phyloP scores from a whole-genome alignment of 2,888 invertebrate species.

The Latrodectus elegans region DNA sequence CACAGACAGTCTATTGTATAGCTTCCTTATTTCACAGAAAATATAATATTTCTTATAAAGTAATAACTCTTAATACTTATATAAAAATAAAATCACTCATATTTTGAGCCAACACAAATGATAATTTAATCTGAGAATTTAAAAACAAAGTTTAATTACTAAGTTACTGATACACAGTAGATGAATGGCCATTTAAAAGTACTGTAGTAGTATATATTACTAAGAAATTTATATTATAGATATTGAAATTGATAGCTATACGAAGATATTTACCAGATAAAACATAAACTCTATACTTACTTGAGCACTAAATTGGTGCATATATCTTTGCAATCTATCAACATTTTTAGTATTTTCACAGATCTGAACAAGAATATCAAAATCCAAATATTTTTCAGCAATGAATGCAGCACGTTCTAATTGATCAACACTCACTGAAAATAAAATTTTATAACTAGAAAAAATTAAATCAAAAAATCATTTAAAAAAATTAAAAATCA shows the following conservation, averaged over 20 bases:
- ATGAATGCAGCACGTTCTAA: constrained; percentile 87
- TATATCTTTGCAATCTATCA: constrained; percentile 82
- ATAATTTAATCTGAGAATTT: too few relatives aligned
- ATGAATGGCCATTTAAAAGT: constrained; percentile 10
- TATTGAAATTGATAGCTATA: too few relatives aligned
- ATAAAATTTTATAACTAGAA: neutral
- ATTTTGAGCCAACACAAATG: too few relatives aligned
- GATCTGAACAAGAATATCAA: constrained; percentile 85
- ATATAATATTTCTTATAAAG: too few relatives aligned
- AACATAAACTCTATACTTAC: constrained; percentile 73
- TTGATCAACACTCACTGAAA: constrained; percentile 76
- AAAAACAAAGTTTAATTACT: too few relatives aligned
- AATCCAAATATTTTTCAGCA: constrained; percentile 93
- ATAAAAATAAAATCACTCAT: too few relatives aligned
- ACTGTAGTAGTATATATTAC: neutral
- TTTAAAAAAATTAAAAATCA: too few relatives aligned
- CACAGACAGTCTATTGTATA: too few relatives aligned
- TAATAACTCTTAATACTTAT: too few relatives aligned
- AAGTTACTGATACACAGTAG: neutral
- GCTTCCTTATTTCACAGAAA: too few relatives aligned
- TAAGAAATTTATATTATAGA: too few relatives aligned
- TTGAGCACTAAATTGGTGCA: constrained; percentile 81
- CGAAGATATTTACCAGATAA: neutral
- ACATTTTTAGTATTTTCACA: constrained; percentile 86
- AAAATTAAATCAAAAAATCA: too few relatives aligned